phyloP scores from a whole-genome alignment of 2,888 invertebrate genomes.

The Drosophila leonis region DNA sequence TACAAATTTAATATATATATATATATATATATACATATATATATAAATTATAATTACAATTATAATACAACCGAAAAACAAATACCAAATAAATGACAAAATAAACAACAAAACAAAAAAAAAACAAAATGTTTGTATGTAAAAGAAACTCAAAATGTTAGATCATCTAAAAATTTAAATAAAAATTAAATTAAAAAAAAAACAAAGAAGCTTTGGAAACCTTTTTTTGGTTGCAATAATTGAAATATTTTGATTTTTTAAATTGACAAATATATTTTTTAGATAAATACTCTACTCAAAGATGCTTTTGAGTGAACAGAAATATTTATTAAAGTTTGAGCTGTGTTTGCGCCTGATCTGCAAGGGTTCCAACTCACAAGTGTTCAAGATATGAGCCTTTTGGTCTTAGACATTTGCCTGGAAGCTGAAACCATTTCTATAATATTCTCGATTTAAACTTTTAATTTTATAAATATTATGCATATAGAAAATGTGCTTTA shows the following conservation, averaged over 20 bases:
- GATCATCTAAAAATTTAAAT: conserved; percentile 84
- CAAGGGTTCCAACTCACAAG: too few species aligned
- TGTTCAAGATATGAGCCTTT: too few species aligned
- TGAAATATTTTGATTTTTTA: not conserved
- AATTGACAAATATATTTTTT: too few species aligned
- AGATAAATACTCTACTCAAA: too few species aligned
- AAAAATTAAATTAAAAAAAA: conserved; percentile 74
- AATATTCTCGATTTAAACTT: too few species aligned
- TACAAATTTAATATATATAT: conserved; percentile 68
- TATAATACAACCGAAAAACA: conserved; percentile 43
- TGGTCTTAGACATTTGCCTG: too few species aligned
- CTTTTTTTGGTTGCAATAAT: not conserved
- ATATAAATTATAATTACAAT: conserved; percentile 43
- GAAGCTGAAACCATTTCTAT: too few species aligned
- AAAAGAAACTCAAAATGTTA: conserved; percentile 84
- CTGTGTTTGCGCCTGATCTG: too few species aligned
- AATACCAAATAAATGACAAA: conserved; percentile 37
- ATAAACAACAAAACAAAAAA: conserved; percentile 25
- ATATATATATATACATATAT: conserved; percentile 40
- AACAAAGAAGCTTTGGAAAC: not conserved
- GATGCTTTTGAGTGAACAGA: too few species aligned
- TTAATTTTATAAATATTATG: too few species aligned
- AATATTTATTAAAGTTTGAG: too few species aligned
- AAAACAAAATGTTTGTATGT: conserved; percentile 83
- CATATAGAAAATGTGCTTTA: too few species aligned